Percentiles rank a stretch among this genome's conserved stretches.
Evolutionary conservation across 2,113 vertebrate species (phyloP).

Genomic region (Chlorocebus sabaeus): DNA sequence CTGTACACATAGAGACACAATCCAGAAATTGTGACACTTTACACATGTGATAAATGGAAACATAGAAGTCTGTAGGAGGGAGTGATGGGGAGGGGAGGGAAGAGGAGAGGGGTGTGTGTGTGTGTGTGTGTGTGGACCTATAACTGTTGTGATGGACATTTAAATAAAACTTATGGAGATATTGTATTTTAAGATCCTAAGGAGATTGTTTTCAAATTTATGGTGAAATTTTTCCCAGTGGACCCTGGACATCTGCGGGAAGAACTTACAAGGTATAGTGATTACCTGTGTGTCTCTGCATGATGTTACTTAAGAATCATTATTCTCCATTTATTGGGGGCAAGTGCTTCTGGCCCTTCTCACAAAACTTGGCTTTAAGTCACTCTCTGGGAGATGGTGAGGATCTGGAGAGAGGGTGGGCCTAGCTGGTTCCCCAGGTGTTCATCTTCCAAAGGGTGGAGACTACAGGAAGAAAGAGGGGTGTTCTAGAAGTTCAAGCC

Average conservation of each 20-base stretch:
- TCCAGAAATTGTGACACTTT: not conserved
- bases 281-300: not conserved
- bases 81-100: not conserved
- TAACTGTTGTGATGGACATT: constrained; percentile 75
- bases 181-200: constrained; percentile 90
- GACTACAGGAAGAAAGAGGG: not conserved
- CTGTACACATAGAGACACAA: not conserved
- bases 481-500: not conserved
- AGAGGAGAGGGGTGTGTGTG: not conserved
- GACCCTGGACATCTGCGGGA: constrained; percentile 95
- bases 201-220: constrained; percentile 96
- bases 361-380: not conserved
- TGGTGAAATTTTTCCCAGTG: constrained; percentile 98
- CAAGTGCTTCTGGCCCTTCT: not conserved
- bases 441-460: not conserved
- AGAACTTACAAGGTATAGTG: constrained; percentile 93
- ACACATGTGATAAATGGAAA: constrained; percentile 8
- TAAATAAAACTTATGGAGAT: constrained; percentile 85
- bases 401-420: not conserved
- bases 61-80: not conserved
- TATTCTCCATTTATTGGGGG: not conserved
- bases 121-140: constrained; percentile 59
- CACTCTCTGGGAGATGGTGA: not conserved
- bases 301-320: not conserved
- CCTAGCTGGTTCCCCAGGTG: not conserved